phyloP scores from a whole-genome alignment of 2,888 invertebrate genomes.

The Anthophora plumipes region DNA sequence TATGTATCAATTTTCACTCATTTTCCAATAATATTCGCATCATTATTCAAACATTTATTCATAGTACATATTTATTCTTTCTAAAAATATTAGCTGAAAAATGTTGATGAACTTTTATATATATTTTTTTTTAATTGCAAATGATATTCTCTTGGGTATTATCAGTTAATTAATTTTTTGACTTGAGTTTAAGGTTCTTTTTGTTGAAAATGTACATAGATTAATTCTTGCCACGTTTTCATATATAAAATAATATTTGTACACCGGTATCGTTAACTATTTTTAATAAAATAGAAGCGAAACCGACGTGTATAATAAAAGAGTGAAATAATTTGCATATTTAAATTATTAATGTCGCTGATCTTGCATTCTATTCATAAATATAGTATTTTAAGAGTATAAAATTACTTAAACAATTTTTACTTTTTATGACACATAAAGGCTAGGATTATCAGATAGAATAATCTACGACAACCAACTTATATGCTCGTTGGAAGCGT shows the following conservation, averaged over 20 bases:
- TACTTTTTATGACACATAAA: not conserved
- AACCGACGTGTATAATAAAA: not conserved
- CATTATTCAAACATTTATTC: no score
- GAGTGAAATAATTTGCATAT: no score
- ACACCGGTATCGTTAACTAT: not conserved
- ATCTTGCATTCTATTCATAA: not conserved
- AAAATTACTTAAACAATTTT: not conserved
- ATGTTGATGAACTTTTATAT: not conserved
- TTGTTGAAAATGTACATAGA: no score
- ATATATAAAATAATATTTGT: not conserved
- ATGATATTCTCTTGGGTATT: not conserved
- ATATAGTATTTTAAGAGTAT: not conserved
- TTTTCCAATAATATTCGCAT: no score
- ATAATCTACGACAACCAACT: not conserved
- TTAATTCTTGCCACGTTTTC: no score
- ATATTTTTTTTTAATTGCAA: not conserved
- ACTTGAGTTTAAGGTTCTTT: no score
- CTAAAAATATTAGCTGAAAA: no score
- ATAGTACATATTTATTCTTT: no score
- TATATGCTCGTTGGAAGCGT: not conserved
- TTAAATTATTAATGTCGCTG: not conserved
- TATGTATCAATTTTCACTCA: conserved; percentile 84
- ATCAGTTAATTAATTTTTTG: not conserved
- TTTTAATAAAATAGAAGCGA: not conserved
- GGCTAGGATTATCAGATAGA: not conserved